Evolutionary conservation across 2,113 vertebrate genomes (phyloP), one percentile per base, ranked within the genome.

Genomic region (Upupa epops): DNA sequence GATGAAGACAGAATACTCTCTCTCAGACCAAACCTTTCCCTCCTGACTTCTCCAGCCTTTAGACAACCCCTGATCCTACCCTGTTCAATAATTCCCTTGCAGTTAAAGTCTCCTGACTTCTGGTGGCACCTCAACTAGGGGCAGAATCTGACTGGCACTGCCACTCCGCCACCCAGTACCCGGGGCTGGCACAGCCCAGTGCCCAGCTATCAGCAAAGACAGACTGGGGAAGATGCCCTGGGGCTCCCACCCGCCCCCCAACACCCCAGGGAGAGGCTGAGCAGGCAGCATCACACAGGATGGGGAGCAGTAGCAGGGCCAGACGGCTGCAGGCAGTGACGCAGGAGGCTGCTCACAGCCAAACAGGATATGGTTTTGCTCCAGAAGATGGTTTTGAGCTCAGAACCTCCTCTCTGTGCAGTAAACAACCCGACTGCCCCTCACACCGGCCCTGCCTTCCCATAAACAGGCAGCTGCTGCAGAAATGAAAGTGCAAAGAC

Each of bases 341-440:
- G 18, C 26, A 3, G 0, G 65, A 74, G 52, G 1, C 0, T 0
- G 3, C 51, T 51, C 15, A 24, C 61, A 52, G 28, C 32, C 60
- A 63, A 92, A 64, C 66, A 89, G 85, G 93, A 82, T 84, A 72
- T 84, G 81, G 61, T n/a, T 79, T 6, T 24, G 61, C n/a, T 59
- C 61, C 20, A 13, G 37, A 25, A 64, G 49, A 20, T 34, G 65
- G 4, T 42, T 66, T 24, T 63, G 69, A 54, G 36, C 15, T 13
- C 18, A 45, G 73, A 37, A 4, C 11, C 4, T 36, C 12, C 13
- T 46, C 32, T 1, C 32, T 1, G 28, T 66, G 15, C 65, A 60
- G 73, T 31, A 31, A 70, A 56, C 10, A 11, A 56, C 10, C 8
- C 6, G 9, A 2, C 48, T 55, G 71, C 15, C 65, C 34, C 2